Evolutionary conservation across 2,113 vertebrate species (phyloP), one percentile per base, ranked within the genome.

Genomic region (Pholis gunnellus): DNA sequence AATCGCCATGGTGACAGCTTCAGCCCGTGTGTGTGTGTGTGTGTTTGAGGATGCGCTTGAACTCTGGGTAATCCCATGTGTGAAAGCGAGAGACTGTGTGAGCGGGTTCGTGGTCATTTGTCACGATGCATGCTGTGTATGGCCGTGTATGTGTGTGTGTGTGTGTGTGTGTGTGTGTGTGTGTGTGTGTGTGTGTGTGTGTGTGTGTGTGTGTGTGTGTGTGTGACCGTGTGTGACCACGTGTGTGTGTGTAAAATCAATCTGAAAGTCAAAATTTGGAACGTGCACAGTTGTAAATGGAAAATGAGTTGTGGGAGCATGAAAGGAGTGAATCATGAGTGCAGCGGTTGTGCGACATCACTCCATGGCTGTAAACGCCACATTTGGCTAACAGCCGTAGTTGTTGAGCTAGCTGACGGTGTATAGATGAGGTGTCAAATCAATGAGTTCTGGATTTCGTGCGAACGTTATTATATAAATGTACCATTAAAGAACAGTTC

Each of bases 1-100:
- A 46, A 66, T 87, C 40, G 20, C 80, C 69, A 83, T 83, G 69
- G 87, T 75, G 78, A 84, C 83, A 78, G 78, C 52, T 52, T 79
- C 61, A 44, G 40, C 42, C 67, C 29, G 9, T 46, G 27, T 52
- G 42, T 2, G 14, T 15, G 29, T 40, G 15, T 40, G 29, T 52
- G 25, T 57, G 54, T 11, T n/a, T 1, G 25, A 65, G 78, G 34
- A 63, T 15, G 36, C 29, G 46, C 17, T 14, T 46, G 52, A 42
- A 63, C 50, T 36, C 13, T n/a, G 44, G 72, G 9, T 56, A 46
- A 66, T 77, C 63, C 68, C 38, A 15, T 79, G 18, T 61, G 46
- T 34, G 31, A 50, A 50, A 74, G 50, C 27, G 0, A 52, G 64
- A 31, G 34, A 31, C n/a, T 34, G 44, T 2, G 5, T 72, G 13